Evolutionary conservation across 2,797 vertebrate genomes (phyloP).

Genomic region (Chanos chanos): DNA sequence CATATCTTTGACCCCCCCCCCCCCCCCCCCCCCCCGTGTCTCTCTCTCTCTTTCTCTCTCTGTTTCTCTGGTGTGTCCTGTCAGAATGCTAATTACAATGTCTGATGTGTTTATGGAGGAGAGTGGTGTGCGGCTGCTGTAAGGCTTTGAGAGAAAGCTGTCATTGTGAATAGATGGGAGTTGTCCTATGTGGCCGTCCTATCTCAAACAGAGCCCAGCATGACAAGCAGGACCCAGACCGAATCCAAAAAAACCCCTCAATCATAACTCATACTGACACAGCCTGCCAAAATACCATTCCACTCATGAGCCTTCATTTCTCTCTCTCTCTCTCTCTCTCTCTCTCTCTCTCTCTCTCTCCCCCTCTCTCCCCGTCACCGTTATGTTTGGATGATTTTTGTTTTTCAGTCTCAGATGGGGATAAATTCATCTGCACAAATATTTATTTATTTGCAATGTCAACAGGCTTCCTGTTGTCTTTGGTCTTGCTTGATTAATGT

Average conservation of each 20-base stretch:
- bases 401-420: too few species aligned
- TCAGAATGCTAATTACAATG: constrained; percentile 7
- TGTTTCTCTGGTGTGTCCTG: background rate
- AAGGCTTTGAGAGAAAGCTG: constrained; percentile 12
- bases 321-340: constrained; percentile 20
- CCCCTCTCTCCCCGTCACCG: too few species aligned
- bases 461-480: too few species aligned
- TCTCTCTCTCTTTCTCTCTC: too few species aligned
- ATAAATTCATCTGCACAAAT: too few species aligned
- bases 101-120: background rate
- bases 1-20: too few species aligned
- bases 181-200: constrained; percentile 26
- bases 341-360: too few species aligned
- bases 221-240: constrained; percentile 43
- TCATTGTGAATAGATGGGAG: constrained; percentile 39
- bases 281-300: constrained; percentile 46
- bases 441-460: too few species aligned
- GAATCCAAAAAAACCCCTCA: constrained; percentile 50
- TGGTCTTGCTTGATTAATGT: too few species aligned
- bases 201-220: constrained; percentile 28
- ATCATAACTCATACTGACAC: constrained; percentile 55
- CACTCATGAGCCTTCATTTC: constrained; percentile 60
- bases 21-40: too few species aligned
- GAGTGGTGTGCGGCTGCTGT: background rate
- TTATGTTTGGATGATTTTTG: too few species aligned